These are phyloP conservation scores for Orientallactaga sibirica DNA, from an alignment of 2,797 vertebrate genomes.

Conservation along the genomic window DNA sequence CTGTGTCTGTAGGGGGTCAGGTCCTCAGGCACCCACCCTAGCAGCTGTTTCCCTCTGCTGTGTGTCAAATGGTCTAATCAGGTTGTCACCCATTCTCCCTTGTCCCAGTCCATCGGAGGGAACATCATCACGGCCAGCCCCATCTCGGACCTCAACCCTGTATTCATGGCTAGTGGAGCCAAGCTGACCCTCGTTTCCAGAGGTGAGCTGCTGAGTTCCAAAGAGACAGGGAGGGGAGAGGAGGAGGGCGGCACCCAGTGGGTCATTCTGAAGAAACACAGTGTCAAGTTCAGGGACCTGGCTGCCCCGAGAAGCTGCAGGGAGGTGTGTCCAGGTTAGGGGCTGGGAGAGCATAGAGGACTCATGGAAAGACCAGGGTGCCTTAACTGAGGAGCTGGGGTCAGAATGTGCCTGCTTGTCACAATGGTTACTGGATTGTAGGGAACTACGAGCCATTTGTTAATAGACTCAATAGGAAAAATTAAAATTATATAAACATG, in stretches of 20 bases:
- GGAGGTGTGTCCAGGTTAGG: not conserved
- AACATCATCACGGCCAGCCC: constrained; percentile 99
- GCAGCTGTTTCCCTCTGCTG: not conserved
- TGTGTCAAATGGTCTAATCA: not conserved
- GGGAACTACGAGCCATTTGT: not conserved
- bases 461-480: not conserved
- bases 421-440: too few species aligned
- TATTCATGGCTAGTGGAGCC: constrained; percentile 94
- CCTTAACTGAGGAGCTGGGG: not conserved
- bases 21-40: not conserved
- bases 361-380: not conserved
- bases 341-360: not conserved
- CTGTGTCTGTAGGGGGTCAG: not conserved
- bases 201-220: constrained; percentile 86
- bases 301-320: not conserved
- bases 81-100: constrained; percentile 59
- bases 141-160: constrained; percentile 98
- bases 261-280: constrained; percentile 12
- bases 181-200: constrained; percentile 92
- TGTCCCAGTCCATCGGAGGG: constrained; percentile 94
- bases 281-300: not conserved
- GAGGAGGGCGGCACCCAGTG: not conserved
- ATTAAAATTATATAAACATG: not conserved
- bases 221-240: not conserved
- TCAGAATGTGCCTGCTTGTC: not conserved